These are phyloP conservation scores for Silurus asotus DNA, from an alignment of 2,113 vertebrate species.

Conservation along the genomic window DNA sequence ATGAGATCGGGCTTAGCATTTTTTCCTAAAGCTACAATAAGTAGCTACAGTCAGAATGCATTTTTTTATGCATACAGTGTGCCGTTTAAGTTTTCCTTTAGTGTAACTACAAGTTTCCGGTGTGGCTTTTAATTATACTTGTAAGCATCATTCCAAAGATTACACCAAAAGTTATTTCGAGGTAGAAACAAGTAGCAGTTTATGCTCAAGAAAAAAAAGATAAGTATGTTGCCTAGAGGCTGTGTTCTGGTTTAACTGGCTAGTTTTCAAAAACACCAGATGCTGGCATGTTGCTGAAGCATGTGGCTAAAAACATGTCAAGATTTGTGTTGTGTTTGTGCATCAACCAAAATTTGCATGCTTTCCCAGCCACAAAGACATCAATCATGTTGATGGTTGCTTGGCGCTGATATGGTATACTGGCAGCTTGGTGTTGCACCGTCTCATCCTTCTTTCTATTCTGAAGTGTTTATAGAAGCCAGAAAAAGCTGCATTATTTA, in stretches of 20 bases:
- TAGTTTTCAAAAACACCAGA: conserved; percentile 34
- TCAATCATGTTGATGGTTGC: neutral
- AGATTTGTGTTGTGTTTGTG: conserved; percentile 36
- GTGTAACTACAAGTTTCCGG: neutral
- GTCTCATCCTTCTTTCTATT: neutral
- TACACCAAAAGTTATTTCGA: conserved; percentile 54
- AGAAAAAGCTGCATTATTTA: neutral
- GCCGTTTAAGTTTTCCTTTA: neutral
- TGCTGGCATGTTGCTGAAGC: conserved; percentile 13
- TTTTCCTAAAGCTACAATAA: conserved; percentile 27
- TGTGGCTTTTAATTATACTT: conserved; percentile 29
- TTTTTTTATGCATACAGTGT: neutral
- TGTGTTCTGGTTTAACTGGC: conserved; percentile 38
- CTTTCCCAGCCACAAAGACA: neutral
- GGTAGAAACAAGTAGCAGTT: conserved; percentile 38
- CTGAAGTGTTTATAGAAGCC: neutral
- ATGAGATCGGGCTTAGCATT: conserved; percentile 39
- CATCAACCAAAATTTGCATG: conserved; percentile 13
- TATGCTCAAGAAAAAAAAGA: conserved; percentile 48
- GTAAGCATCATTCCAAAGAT: conserved; percentile 35
- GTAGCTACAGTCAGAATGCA: neutral
- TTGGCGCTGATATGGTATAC: neutral
- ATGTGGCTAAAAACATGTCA: conserved; percentile 25
- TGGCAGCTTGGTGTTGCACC: too few relatives aligned
- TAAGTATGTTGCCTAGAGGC: conserved; percentile 41